Evolutionary conservation across 2,113 vertebrate species (phyloP), one percentile per base, ranked within the genome.

Genomic region (Pimephales promelas): DNA sequence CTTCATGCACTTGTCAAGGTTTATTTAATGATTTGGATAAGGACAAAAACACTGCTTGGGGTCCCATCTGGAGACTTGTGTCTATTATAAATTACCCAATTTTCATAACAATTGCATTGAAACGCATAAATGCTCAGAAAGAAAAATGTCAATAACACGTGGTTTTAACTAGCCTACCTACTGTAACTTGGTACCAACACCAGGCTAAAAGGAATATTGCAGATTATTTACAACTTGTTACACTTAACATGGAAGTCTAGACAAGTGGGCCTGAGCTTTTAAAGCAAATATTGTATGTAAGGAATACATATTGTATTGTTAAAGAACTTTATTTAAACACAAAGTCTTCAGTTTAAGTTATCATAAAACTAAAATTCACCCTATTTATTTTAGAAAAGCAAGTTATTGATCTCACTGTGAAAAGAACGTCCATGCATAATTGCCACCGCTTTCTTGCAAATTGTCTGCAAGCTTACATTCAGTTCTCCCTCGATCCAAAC

Each of bases 1-100:
- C 28, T 70, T 43, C 22, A 70, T 70, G 40, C 36, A 43, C 28
- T 66, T 66, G 16, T 70, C 34, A 70, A 70, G 66, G 34, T 70
- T 70, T 70, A 70, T 70, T 40, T 70, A n/a, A 36, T 43, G 4
- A 71, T 43, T 71, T 71, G 22, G 20, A 8, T 14, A 0, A 43
- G 36, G 10, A 54, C 49, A 43, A 71, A 71, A 24, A 71, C 66
- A 20, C 66, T 68, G 64, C 16, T 36, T 68, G 31, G 31, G 4
- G 4, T 26, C 34, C 34, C 22, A 2, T n/a, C 20, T 70, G 5
- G 34, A 34, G n/a, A 71, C 4, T 66, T 66, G 62, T 66, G 31
- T 66, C 31, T 34, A 34, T 20, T 34, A 36, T 36, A 20, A 66
- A 20, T 66, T 7, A 36, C 7, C 28, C 28, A 66, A 4, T 70